These are phyloP conservation scores for Scytalopus superciliaris DNA, from an alignment of 2,113 vertebrate genomes.

Conservation along the genomic window DNA sequence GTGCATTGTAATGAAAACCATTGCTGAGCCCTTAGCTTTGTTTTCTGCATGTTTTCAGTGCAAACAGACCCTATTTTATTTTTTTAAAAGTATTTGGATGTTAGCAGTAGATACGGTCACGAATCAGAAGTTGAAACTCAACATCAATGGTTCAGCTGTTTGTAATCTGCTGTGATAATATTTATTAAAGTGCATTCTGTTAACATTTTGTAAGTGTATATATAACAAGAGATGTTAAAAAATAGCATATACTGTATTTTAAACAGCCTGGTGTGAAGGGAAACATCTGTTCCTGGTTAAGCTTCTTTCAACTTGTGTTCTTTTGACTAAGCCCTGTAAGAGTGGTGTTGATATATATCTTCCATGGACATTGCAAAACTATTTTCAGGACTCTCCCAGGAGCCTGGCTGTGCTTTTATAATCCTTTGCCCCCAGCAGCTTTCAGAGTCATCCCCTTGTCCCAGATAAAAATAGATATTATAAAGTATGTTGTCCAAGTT, in stretches of 20 bases:
- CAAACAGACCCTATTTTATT: slow-evolving; percentile 5
- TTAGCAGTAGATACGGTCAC: background rate
- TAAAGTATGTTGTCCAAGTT: background rate
- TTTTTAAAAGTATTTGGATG: slow-evolving; percentile 36
- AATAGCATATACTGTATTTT: slow-evolving; percentile 58
- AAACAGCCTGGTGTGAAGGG: slow-evolving; percentile 68
- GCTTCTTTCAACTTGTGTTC: slow-evolving; percentile 58
- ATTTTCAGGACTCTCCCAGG: slow-evolving; percentile 62
- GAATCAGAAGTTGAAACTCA: slow-evolving; percentile 44
- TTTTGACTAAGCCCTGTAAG: slow-evolving; percentile 55
- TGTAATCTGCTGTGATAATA: slow-evolving; percentile 45
- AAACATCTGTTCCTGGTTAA: slow-evolving; percentile 75
- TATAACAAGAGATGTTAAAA: slow-evolving; percentile 58
- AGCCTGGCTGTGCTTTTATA: slow-evolving; percentile 57
- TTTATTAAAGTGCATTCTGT: slow-evolving; percentile 63
- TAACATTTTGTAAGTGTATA: slow-evolving; percentile 59
- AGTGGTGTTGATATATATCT: slow-evolving; percentile 59
- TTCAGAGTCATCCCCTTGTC: slow-evolving; percentile 29
- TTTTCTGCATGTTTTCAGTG: slow-evolving; percentile 51
- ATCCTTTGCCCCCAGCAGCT: slow-evolving; percentile 47
- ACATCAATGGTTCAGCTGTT: background rate
- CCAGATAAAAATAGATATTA: slow-evolving; percentile 43
- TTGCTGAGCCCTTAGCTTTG: slow-evolving; percentile 36
- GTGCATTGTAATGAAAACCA: slow-evolving; percentile 61
- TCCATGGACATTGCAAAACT: slow-evolving; percentile 53